Percentiles rank a stretch among this genome's conserved stretches.
These are phyloP conservation scores for Dinothrombium tinctorium DNA, from an alignment of 1,140 invertebrate genomes.

Conservation along the genomic window DNA sequence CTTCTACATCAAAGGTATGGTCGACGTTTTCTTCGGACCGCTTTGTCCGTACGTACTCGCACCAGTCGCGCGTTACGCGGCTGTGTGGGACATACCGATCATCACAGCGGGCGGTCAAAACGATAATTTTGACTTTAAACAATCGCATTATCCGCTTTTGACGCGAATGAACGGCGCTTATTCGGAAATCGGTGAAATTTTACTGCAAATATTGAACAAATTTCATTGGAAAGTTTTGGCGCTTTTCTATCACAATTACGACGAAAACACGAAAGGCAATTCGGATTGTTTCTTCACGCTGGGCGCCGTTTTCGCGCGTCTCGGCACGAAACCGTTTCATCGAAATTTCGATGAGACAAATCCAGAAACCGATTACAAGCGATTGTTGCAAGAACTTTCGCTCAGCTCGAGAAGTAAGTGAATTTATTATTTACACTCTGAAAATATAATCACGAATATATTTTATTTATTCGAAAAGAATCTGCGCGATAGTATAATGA, in stretches of 20 bases:
- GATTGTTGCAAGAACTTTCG: slow-evolving; percentile 36
- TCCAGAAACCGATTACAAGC: slow-evolving; percentile 26
- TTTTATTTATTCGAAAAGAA: no score
- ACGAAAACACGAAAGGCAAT: slow-evolving; percentile 26
- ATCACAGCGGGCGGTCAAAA: slow-evolving; percentile 60
- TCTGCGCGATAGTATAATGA: no score
- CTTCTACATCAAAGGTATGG: slow-evolving; percentile 30
- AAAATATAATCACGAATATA: no score
- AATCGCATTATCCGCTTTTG: slow-evolving; percentile 38
- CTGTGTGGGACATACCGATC: slow-evolving; percentile 64
- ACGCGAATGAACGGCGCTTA: slow-evolving; percentile 67
- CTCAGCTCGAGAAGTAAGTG: slow-evolving; percentile 54
- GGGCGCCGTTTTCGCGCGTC: slow-evolving; percentile 36
- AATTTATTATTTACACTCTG: no score
- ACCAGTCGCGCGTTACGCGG: slow-evolving; percentile 60
- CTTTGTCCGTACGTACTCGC: slow-evolving; percentile 75
- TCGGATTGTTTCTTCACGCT: slow-evolving; percentile 46
- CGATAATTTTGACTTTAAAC: slow-evolving; percentile 44
- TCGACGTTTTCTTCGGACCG: slow-evolving; percentile 67
- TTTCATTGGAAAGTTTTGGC: slow-evolving; percentile 41
- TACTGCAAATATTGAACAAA: slow-evolving; percentile 35
- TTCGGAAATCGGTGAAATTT: slow-evolving; percentile 32
- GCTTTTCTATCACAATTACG: slow-evolving; percentile 19
- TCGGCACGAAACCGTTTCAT: slow-evolving; percentile 27
- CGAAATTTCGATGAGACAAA: slow-evolving; percentile 34